Evolutionary conservation across 2,888 invertebrate genomes (phyloP), one percentile per base, ranked within the genome.

Genomic region (Rhingia rostrata): DNA sequence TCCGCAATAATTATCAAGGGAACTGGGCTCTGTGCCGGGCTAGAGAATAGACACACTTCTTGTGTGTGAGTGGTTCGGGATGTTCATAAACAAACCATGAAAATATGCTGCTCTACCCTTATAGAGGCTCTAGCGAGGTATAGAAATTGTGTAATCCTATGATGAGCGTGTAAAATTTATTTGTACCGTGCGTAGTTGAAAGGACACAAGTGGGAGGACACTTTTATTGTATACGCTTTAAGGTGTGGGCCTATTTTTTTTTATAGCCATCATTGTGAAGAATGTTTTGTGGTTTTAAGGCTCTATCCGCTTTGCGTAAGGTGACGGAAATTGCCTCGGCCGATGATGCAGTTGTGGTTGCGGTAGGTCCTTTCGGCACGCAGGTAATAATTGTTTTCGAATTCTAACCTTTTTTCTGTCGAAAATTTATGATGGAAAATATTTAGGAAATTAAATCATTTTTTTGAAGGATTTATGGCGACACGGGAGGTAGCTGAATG

Each of bases 111-210:
- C 41, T 10, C 10, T n/a, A 39, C 6, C 10, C 10, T 39, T 39
- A 39, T 33, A 35, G 12, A 43, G 10, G n/a, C n/a, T n/a, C 45
- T 47, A 45, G 33, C 3, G 47, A 14, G 33, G 35, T 41, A 47
- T 14, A 30, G 22, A 22, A 22, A 30, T 49, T 81, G 69, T 81
- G 72, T 77, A 66, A 82, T 82, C 78, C 72, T 67, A 10, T 10
- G 83, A 79, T 63, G 83, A 83, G 83, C 83, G 83, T 83, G 79
- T 73, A 79, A 83, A 79, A 83, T 83, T 73, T 79, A 73, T 78
- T 32, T 79, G 37, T 56, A 61, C 66, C 22, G 22, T 22, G 22
- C 22, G 22, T 22, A 22, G 22, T 22, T 22, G 22, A 53, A 54
- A 56, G 56, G 78, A 49, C 56, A 72, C 30, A 37, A 39, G 64